A percentile compares a stretch with the other conserved stretches of the same genome.
phyloP scores from a whole-genome alignment of 1,140 invertebrate genomes.

The Lethrus apterus region DNA sequence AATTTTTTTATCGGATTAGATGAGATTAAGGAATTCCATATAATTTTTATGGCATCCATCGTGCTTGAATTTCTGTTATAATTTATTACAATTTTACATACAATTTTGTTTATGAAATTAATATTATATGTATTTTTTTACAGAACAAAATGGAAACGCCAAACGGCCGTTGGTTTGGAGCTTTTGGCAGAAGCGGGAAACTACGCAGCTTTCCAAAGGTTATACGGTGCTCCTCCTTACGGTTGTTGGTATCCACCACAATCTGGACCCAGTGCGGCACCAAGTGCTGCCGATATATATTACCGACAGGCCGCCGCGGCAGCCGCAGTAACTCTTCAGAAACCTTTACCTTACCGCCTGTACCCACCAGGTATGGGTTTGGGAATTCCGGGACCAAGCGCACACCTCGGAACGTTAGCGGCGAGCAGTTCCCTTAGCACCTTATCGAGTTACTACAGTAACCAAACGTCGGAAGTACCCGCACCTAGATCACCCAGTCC shows the following conservation, averaged over 20 bases:
- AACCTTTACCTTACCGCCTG: slow-evolving; percentile 76
- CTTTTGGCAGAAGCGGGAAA: slow-evolving; percentile 93
- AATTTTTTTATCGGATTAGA: too few species aligned
- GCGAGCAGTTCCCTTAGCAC: slow-evolving; percentile 51
- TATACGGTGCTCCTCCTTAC: slow-evolving; percentile 71
- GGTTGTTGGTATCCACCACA: slow-evolving; percentile 60
- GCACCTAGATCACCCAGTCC: slow-evolving; percentile 35
- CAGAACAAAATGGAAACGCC: slow-evolving; percentile 99
- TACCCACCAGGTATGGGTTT: slow-evolving; percentile 56
- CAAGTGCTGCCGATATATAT: slow-evolving; percentile 66
- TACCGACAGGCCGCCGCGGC: slow-evolving; percentile 68
- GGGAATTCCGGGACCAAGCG: slow-evolving; percentile 55
- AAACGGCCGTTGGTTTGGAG: slow-evolving; percentile 94
- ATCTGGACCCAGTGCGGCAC: slow-evolving; percentile 49
- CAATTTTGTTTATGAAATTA: too few species aligned
- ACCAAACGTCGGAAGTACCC: slow-evolving; percentile 41
- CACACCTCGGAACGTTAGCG: slow-evolving; percentile 49
- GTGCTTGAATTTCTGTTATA: too few species aligned
- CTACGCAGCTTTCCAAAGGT: slow-evolving; percentile 90
- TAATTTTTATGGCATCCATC: too few species aligned
- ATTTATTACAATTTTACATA: too few species aligned
- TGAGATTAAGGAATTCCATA: too few species aligned
- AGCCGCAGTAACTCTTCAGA: slow-evolving; percentile 73
- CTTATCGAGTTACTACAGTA: slow-evolving; percentile 54
- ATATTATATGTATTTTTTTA: slow-evolving; percentile 36